Evolutionary conservation across 2,888 invertebrate genomes (phyloP), one percentile per base, ranked within the genome.

Genomic region (Ligdia adustata): DNA sequence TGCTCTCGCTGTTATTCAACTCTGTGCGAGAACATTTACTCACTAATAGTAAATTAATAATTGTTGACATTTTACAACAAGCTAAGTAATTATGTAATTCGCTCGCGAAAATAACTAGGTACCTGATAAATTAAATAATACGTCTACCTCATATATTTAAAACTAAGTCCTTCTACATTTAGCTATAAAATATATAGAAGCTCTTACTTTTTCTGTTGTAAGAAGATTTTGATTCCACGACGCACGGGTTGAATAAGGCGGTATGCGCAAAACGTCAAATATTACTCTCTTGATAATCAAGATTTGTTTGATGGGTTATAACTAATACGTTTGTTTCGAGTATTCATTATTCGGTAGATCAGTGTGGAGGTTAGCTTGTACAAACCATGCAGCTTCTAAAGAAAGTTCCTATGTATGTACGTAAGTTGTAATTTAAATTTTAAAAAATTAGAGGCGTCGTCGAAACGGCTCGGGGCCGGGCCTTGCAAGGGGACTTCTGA

Each of bases 341-440:
- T 73, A 72, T 79, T 79, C 75, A 83, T 84, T 82, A 84, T 80
- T 84, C 73, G 79, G 84, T 89, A 88, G 88, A 80, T 84, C 86
- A 87, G 85, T 87, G 87, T 87, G 89, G 83, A 82, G 84, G 82
- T 84, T 89, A 89, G 89, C 89, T 90, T 90, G 88, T 90, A 89
- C 80, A 90, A 89, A 89, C 87, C 85, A 85, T 89, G 90, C 90
- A 90, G 90, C 90, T 90, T 90, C 89, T 89, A 86, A 90, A 85
- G 75, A 90, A 89, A 90, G 90, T 90, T 90, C 90, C 90, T 90
- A 90, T 90, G 88, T 89, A 89, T 88, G 88, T 89, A 89, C 87
- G 87, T 90, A 90, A 89, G 89, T 74, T 79, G 86, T 89, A 90
- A 88, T 82, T 84, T 85, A 85, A 84, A 81, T 75, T 72, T 71